Base-by-base conservation (phyloP, 2,888 invertebrate genomes). In the Drosophila limbata region DNA sequence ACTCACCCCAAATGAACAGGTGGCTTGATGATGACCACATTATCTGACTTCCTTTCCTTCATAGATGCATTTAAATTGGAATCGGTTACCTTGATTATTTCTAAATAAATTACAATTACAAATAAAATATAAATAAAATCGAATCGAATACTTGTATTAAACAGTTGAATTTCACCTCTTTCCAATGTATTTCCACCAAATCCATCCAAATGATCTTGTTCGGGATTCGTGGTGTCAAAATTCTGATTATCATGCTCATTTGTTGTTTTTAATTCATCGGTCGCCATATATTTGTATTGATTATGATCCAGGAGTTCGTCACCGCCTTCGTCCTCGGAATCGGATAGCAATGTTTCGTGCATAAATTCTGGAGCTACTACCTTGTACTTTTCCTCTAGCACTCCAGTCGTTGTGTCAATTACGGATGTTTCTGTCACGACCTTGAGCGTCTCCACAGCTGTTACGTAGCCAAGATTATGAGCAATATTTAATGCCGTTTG, bases 261-360 rank as follows among this genome's bases (percentile, higher is more conserved):
- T 28, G 70, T 78, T 39, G 95, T 95, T 92, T 96, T 96, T 94
- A 96, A 95, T 89, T 96, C 96, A 92, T 96, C 96, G 63, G 95
- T 95, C 65, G 96, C 96, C 95, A 96, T 95, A 93, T 96, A 96
- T 87, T 95, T 95, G 91, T 96, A 96, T 78, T 91, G 94, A 80
- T 95, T 95, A 91, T 96, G 96, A 90, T 92, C 91, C n/a, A 91
- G 81, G 53, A 89, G 89, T 55, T 93, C 94, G 91, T 94, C 92
- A 95, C 98, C 98, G 93, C 98, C 98, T 95, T 99, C 99, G 93
- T 99, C 99, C 92, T 99, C 99, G 0, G 98, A 99, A 93, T 99
- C 99, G 21, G 98, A 98, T 95, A 99, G 97, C 93, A 99, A 97
- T 10, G 98, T 97, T 93, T 99, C 99, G 92, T 99, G 99, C 97